Conservation (phyloP, 1,140 invertebrate species). For the Drosophila bocqueti region DNA sequence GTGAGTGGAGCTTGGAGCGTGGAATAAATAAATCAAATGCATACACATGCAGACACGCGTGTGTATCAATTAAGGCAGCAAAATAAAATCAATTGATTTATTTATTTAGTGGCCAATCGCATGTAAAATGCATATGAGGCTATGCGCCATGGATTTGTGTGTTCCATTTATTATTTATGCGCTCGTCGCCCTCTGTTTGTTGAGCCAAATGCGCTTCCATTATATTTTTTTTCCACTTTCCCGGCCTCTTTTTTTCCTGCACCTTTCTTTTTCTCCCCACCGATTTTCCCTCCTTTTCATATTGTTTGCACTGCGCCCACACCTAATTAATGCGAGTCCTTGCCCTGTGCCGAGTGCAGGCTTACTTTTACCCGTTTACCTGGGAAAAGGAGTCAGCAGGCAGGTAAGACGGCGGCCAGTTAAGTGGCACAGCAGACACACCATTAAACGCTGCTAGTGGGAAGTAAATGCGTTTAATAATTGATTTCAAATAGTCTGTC, state of each 20-base stretch:
- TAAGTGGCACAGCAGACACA: conserved; percentile 3
- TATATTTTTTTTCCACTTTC: not conserved
- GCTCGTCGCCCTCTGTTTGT: conserved; percentile 10
- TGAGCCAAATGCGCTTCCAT: conserved; percentile 1
- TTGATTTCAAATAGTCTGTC: conserved; percentile 11
- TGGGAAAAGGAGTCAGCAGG: too few species aligned
- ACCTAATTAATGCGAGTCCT: conserved; percentile 37
- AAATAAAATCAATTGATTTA: conserved; percentile 67
- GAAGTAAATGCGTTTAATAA: conserved; percentile 18
- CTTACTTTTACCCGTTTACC: conserved; percentile 3
- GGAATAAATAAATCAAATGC: conserved; percentile 66
- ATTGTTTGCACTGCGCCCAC: conserved; percentile 31
- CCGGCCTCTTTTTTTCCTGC: not conserved
- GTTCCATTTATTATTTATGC: conserved; percentile 48
- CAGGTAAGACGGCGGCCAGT: not conserved
- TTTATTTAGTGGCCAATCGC: conserved; percentile 48
- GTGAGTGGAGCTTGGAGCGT: not conserved
- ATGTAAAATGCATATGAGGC: conserved; percentile 61
- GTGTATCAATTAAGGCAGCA: conserved; percentile 56
- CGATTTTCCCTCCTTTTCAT: not conserved
- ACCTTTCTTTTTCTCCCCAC: too few species aligned
- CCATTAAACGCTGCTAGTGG: not conserved
- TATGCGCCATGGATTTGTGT: conserved; percentile 50
- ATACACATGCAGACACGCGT: conserved; percentile 12
- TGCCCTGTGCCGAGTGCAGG: conserved; percentile 15